A percentile compares a stretch with the other conserved stretches of the same genome.
phyloP scores from a whole-genome alignment of 2,888 invertebrate genomes.

The Diplazon laetatorius region DNA sequence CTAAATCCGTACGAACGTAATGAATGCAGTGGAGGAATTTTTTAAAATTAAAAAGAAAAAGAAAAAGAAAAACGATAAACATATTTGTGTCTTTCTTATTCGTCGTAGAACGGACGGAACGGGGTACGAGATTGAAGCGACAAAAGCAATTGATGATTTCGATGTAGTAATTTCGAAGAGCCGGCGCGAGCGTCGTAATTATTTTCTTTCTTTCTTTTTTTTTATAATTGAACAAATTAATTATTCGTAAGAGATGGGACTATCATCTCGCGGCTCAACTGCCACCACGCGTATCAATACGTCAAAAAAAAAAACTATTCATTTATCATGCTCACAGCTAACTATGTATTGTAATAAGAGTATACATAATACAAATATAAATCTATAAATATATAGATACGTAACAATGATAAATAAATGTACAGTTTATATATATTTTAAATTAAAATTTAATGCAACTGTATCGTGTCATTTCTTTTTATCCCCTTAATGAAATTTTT shows the following conservation, averaged over 20 bases:
- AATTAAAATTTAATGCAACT: conserved; percentile 82
- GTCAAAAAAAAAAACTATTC: conserved; percentile 72
- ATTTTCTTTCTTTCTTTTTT: conserved; percentile 59
- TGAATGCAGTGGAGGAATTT: conserved; percentile 33
- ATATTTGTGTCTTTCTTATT: conserved; percentile 69
- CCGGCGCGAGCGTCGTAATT: conserved; percentile 62
- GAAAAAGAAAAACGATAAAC: conserved; percentile 35
- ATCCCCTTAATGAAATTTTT: too few relatives aligned
- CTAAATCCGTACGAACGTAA: conserved; percentile 39
- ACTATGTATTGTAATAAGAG: conserved; percentile 70
- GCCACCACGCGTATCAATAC: conserved; percentile 73
- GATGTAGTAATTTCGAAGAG: conserved; percentile 62
- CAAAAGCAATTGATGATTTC: conserved; percentile 68
- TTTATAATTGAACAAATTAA: conserved; percentile 1
- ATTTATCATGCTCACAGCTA: conserved; percentile 81
- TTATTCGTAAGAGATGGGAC: conserved; percentile 55
- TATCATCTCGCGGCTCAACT: conserved; percentile 75
- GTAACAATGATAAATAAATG: conserved; percentile 80
- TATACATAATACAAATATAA: conserved; percentile 63
- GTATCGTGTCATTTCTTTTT: conserved; percentile 57
- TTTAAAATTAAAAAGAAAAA: conserved; percentile 41
- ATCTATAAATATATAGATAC: conserved; percentile 64
- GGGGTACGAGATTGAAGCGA: conserved; percentile 70
- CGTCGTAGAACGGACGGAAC: conserved; percentile 78
- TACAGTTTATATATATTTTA: conserved; percentile 83